Evolutionary conservation across 2,797 vertebrate genomes (phyloP).

Genomic region (Hydrophis major): DNA sequence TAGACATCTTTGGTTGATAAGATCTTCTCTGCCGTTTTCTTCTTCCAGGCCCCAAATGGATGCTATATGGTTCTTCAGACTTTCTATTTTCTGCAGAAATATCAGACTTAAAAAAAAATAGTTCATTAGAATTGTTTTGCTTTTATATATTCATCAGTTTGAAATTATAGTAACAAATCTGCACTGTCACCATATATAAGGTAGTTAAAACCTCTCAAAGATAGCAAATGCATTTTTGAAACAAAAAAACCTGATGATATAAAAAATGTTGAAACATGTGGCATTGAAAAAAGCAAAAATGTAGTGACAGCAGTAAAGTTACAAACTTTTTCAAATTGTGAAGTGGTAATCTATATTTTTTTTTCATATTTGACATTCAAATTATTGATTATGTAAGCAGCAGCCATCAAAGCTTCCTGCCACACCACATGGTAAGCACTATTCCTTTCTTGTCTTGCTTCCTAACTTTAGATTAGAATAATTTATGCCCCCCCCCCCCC

Average conservation of each 20-base stretch:
- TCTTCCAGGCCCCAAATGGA: constrained; percentile 62
- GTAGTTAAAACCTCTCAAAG: background rate
- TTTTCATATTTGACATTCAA: background rate
- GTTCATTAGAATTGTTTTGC: background rate
- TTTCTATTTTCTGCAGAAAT: constrained; percentile 42
- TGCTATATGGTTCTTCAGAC: constrained; percentile 45
- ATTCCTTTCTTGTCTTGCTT: background rate
- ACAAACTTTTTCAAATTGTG: background rate
- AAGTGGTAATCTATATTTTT: background rate
- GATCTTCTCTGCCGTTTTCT: constrained; percentile 58
- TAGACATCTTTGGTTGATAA: constrained; percentile 46
- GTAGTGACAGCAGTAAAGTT: background rate
- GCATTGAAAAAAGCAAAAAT: background rate
- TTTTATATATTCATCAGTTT: background rate
- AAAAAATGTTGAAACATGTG: background rate
- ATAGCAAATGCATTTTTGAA: background rate
- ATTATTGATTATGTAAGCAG: background rate
- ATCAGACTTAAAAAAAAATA: constrained; percentile 50
- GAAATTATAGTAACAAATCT: background rate
- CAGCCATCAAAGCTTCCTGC: background rate
- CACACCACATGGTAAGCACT: background rate
- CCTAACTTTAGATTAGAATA: background rate
- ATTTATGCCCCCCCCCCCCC: background rate
- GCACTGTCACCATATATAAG: background rate
- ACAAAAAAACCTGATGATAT: background rate